phyloP scores from a whole-genome alignment of 1,140 invertebrate species.

The Pomacea maculata region DNA sequence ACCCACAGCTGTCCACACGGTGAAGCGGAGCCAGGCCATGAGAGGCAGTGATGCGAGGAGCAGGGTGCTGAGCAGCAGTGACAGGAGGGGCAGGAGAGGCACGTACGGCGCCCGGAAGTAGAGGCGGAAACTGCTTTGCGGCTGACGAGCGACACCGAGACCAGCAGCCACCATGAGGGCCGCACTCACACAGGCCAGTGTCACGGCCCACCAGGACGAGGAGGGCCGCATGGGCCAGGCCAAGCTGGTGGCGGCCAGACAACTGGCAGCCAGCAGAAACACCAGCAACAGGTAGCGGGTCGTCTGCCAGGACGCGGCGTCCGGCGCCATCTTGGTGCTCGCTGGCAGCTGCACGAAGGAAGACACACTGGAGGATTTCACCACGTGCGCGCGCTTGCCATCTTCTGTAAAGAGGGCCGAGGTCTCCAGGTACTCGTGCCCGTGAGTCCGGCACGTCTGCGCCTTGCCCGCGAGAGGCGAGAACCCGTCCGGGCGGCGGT shows the following conservation, averaged over 20 bases:
- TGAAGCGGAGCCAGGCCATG: slow-evolving; percentile 60
- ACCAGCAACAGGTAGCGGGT: slow-evolving; percentile 43
- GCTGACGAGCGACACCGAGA: slow-evolving; percentile 54
- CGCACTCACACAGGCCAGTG: slow-evolving; percentile 42
- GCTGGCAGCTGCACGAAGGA: slow-evolving; percentile 45
- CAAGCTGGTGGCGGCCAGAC: slow-evolving; percentile 23
- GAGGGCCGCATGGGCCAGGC: slow-evolving; percentile 19
- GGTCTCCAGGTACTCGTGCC: slow-evolving; percentile 6
- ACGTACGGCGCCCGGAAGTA: slow-evolving; percentile 59
- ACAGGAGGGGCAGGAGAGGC: slow-evolving; percentile 56
- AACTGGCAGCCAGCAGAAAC: slow-evolving; percentile 39
- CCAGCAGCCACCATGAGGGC: slow-evolving; percentile 42
- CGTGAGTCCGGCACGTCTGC: not conserved
- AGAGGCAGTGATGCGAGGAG: slow-evolving; percentile 56
- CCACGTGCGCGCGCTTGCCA: not conserved
- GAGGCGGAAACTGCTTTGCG: slow-evolving; percentile 46
- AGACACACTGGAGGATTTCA: slow-evolving; percentile 22
- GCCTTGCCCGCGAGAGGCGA: not conserved
- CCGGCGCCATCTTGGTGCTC: slow-evolving; percentile 36
- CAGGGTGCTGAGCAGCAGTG: slow-evolving; percentile 54
- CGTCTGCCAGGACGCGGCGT: slow-evolving; percentile 41
- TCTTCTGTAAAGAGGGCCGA: not conserved
- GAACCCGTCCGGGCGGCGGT: not conserved
- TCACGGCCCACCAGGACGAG: slow-evolving; percentile 60
- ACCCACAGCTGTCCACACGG: slow-evolving; percentile 60